Evolutionary conservation across 2,113 vertebrate species (phyloP).

Genomic region (Gymnobelideus leadbeateri): DNA sequence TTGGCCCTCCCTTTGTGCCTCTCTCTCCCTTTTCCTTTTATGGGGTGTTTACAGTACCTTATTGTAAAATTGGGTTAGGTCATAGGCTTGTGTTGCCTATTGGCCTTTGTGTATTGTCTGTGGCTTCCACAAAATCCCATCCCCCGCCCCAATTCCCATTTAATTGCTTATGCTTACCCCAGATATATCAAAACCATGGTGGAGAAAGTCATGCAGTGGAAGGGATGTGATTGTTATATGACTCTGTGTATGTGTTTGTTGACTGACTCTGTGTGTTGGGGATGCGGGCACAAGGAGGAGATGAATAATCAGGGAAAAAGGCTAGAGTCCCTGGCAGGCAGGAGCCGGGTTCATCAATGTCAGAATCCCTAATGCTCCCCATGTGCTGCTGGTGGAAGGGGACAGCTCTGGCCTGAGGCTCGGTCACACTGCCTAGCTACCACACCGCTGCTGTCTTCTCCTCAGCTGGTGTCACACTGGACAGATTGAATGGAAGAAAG

Average conservation of each 20-base stretch:
- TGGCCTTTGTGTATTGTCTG: not conserved
- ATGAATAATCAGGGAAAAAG: not conserved
- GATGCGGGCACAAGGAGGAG: not conserved
- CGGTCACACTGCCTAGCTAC: not conserved
- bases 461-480: not conserved
- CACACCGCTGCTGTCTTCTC: not conserved
- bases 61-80: too few species aligned
- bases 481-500: not conserved
- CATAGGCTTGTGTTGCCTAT: too few species aligned
- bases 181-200: not conserved
- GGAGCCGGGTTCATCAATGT: not conserved
- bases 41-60: not conserved
- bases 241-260: not conserved
- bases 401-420: not conserved
- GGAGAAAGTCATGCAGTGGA: not conserved
- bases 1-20: too few species aligned
- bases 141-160: not conserved
- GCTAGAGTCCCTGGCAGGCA: not conserved
- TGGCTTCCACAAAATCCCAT: not conserved
- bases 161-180: not conserved
- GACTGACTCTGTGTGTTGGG: not conserved
- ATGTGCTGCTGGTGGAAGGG: not conserved
- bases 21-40: not conserved
- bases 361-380: constrained; percentile 18
- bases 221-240: not conserved